Base-by-base conservation (phyloP, 2,113 vertebrate genomes). In the Macquaria ambigua region DNA sequence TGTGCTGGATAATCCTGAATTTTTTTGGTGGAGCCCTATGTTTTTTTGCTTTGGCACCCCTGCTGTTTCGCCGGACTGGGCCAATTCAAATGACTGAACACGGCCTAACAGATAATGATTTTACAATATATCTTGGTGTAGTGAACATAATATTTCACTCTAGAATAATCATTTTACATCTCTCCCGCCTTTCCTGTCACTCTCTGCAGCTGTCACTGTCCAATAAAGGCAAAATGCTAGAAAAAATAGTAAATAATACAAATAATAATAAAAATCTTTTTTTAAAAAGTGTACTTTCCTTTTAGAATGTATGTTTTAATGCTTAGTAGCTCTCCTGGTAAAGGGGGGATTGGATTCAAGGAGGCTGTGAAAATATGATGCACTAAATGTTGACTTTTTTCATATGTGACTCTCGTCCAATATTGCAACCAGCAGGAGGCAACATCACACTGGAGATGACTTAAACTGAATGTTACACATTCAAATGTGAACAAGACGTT, bases 401-500 rank as follows among this genome's bases (percentile, higher is more conserved):
- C 34, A 8, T 23, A 46, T 25, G n/a, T 28, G 50, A 68, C 6
- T 70, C n/a, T 67, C 1, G 2, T 43, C 71, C 14, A 71, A 58
- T 50, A 59, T 1, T 16, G 62, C 62, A 68, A 41, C 18, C 53
- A 48, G 67, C 59, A 68, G 61, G 43, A 11, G 58, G 66, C 46
- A 64, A 34, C 39, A 52, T 59, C 43, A 59, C 48, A 0, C 15
- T 34, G 25, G 2, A 62, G 55, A 63, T 76, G 71, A 46, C 58
- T 56, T 64, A 23, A 31, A 63, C 5, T 31, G 58, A 28, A n/a
- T 18, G n/a, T 31, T 56, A 5, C 14, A 0, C 46, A 80, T 61
- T 73, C 0, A 77, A 56, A 69, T 5, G 73, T 69, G 73, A 86
- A 52, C 56, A 74, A 77, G 39, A 15, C 18, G 21, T 43, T 41